Conservation (phyloP, 2,113 vertebrate species). For the Colossoma macropomum region DNA sequence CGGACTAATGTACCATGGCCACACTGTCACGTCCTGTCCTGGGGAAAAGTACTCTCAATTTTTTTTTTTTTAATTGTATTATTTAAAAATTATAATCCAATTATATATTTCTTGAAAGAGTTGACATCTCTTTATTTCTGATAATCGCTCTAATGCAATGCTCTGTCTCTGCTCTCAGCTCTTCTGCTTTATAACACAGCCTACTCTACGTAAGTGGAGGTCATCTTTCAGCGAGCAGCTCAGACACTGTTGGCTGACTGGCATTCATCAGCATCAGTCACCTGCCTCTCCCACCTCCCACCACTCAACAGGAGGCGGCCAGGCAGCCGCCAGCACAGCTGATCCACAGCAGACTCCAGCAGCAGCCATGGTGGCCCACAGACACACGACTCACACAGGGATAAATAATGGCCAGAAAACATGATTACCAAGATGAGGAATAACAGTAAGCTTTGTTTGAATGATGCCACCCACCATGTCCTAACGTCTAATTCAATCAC, state of each 20-base stretch:
- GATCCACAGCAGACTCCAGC: conserved; percentile 1
- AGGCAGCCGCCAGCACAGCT: conserved; percentile 22
- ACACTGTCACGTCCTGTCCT: no score
- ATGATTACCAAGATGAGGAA: conserved; percentile 41
- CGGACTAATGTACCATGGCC: no score
- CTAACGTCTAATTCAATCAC: conserved; percentile 32
- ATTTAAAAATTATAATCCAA: no score
- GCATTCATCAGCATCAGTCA: conserved; percentile 46
- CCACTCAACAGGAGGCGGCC: conserved; percentile 2
- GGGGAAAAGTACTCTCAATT: no score
- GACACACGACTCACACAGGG: neutral
- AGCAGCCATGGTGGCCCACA: conserved; percentile 15
- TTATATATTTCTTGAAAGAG: no score
- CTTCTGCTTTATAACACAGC: neutral
- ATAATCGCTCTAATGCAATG: neutral
- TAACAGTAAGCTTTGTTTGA: conserved; percentile 3
- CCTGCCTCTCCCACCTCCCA: conserved; percentile 33
- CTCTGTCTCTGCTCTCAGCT: neutral
- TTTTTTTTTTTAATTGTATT: no score
- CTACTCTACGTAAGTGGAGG: neutral
- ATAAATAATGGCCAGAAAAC: conserved; percentile 21
- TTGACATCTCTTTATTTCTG: neutral
- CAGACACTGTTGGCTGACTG: conserved; percentile 13
- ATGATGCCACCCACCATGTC: conserved; percentile 38
- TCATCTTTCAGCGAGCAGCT: conserved; percentile 12